Conservation (phyloP, 2,797 vertebrate species). For the Mionectes olivaceus region DNA sequence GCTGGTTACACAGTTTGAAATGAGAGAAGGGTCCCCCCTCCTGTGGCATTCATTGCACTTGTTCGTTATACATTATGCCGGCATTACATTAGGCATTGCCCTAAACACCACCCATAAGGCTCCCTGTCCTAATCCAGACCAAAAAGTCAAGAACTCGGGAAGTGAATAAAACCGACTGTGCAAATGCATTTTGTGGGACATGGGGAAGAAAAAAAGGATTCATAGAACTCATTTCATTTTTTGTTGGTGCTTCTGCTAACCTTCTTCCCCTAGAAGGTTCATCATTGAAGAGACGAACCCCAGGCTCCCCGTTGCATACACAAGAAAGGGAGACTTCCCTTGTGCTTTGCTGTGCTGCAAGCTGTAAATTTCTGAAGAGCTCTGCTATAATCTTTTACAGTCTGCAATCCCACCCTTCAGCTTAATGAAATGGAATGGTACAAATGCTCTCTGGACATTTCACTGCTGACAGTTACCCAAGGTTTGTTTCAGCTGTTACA, state of each 20-base stretch:
- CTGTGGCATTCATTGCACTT: background rate
- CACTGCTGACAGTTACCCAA: slow-evolving; percentile 67
- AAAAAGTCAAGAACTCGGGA: slow-evolving; percentile 7
- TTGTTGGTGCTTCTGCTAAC: slow-evolving; percentile 72
- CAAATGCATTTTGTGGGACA: slow-evolving; percentile 49
- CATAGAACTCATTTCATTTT: slow-evolving; percentile 60
- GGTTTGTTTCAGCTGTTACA: slow-evolving; percentile 66
- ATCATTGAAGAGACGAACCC: slow-evolving; percentile 61
- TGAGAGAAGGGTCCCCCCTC: background rate
- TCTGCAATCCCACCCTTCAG: slow-evolving; percentile 73
- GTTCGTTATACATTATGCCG: background rate
- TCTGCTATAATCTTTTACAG: slow-evolving; percentile 70
- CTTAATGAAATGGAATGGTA: slow-evolving; percentile 71
- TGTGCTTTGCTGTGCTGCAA: background rate
- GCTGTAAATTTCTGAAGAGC: slow-evolving; percentile 65
- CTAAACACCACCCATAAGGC: background rate
- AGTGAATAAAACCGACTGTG: slow-evolving; percentile 24
- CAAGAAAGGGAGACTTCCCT: slow-evolving; percentile 26
- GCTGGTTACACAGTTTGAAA: background rate
- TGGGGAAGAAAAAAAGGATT: slow-evolving; percentile 25
- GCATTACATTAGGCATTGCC: background rate
- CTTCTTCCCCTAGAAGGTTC: slow-evolving; percentile 52
- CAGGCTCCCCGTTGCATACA: slow-evolving; percentile 59
- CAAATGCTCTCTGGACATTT: slow-evolving; percentile 71
- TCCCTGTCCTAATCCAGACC: slow-evolving; percentile 48